Evolutionary conservation across 2,797 vertebrate genomes (phyloP).

Genomic region (Leucoraja ocellata): DNA sequence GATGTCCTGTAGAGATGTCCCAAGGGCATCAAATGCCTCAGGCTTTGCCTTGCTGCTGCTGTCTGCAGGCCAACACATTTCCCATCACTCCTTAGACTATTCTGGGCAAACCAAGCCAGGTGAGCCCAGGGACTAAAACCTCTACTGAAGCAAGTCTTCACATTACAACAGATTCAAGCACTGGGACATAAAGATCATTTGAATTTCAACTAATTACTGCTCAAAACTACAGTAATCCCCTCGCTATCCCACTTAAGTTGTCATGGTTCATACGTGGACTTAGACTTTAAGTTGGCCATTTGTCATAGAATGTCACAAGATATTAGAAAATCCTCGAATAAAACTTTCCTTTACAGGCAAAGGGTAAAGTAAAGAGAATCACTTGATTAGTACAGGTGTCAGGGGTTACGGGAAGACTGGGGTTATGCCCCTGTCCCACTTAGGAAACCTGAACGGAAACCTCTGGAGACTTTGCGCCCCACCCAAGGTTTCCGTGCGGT

Average conservation of each 20-base stretch:
- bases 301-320: background rate
- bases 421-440: no score
- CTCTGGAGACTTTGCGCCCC: no score
- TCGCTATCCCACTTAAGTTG: no score
- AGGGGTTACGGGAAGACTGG: no score
- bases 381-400: background rate
- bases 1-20: background rate
- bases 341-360: background rate
- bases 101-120: background rate
- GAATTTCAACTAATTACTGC: no score
- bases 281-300: background rate
- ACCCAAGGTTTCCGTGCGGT: no score
- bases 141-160: background rate
- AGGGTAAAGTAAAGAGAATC: background rate
- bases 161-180: no score
- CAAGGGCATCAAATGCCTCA: background rate
- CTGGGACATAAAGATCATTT: no score
- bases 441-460: no score
- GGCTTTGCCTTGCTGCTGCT: no score
- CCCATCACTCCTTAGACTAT: background rate
- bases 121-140: background rate
- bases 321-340: background rate
- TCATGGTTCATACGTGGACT: no score
- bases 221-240: no score
- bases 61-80: background rate